phyloP scores from a whole-genome alignment of 2,113 vertebrate species.

The Myxocyprinus asiaticus region DNA sequence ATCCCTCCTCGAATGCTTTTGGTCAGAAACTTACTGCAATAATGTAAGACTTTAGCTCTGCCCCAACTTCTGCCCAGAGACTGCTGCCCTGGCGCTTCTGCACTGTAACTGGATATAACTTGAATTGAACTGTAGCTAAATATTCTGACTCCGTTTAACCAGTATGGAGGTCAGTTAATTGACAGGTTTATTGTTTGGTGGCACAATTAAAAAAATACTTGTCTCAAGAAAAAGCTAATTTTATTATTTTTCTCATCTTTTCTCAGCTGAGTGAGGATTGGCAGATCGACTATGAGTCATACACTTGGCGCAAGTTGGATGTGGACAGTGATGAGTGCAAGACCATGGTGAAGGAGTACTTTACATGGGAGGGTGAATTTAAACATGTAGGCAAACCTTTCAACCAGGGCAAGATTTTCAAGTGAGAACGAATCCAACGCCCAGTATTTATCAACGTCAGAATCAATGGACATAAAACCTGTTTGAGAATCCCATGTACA shows the following conservation, averaged over 20 bases:
- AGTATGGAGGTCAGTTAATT: no score
- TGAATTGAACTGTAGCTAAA: no score
- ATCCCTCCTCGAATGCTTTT: no score
- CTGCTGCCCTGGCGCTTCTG: no score
- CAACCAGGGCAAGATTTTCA: slow-evolving; percentile 91
- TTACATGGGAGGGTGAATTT: slow-evolving; percentile 88
- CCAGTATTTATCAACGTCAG: slow-evolving; percentile 46
- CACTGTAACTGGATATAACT: no score
- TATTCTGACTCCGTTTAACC: no score
- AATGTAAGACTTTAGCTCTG: no score
- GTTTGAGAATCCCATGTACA: slow-evolving; percentile 59
- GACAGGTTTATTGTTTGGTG: neutral
- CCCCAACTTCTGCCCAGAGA: no score
- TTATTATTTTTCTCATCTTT: slow-evolving; percentile 4
- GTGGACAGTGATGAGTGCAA: slow-evolving; percentile 82
- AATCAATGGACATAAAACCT: slow-evolving; percentile 64
- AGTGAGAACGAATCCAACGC: slow-evolving; percentile 70
- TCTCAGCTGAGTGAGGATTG: slow-evolving; percentile 83
- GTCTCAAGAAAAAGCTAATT: neutral
- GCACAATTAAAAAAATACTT: neutral
- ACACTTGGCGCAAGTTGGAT: slow-evolving; percentile 87
- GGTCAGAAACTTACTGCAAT: no score
- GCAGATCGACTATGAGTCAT: slow-evolving; percentile 92
- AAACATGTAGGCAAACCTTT: slow-evolving; percentile 86
- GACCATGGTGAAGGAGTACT: slow-evolving; percentile 89